Conservation (phyloP, 1,140 invertebrate species). For the Drosophila persimilis region DNA sequence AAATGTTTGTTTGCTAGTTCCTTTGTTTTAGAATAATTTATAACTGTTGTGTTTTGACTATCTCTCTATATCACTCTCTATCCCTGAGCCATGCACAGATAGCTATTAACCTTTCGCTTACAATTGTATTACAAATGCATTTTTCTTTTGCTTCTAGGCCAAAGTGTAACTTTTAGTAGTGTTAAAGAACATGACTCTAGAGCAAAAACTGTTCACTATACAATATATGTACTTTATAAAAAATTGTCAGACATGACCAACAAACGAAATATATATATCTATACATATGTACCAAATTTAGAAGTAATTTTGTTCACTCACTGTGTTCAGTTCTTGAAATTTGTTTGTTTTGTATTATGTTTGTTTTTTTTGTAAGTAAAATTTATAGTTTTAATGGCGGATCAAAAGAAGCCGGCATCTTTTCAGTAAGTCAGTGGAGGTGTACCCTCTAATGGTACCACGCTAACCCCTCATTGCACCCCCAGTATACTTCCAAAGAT, state of each 20-base stretch:
- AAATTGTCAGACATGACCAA: slow-evolving; percentile 30
- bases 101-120: slow-evolving; percentile 32
- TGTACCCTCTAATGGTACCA: no score
- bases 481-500: slow-evolving; percentile 94
- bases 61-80: slow-evolving; percentile 22
- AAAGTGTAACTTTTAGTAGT: slow-evolving; percentile 37
- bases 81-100: slow-evolving; percentile 10
- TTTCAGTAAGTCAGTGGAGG: slow-evolving; percentile 15
- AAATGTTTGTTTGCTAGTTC: slow-evolving; percentile 13
- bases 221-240: slow-evolving; percentile 27
- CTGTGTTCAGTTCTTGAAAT: not conserved
- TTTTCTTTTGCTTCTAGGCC: slow-evolving; percentile 52
- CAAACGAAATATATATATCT: slow-evolving; percentile 14
- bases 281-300: not conserved
- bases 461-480: not conserved
- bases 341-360: not conserved
- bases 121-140: slow-evolving; percentile 56
- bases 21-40: slow-evolving; percentile 42
- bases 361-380: not conserved
- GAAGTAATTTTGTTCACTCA: not conserved
- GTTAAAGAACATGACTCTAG: slow-evolving; percentile 31
- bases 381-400: not conserved
- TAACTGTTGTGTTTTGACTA: slow-evolving; percentile 32
- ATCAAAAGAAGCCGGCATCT: slow-evolving; percentile 2
- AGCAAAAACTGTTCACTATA: slow-evolving; percentile 4